These are phyloP conservation scores for Myotis planiceps DNA, from an alignment of 2,797 vertebrate species.

Conservation along the genomic window DNA sequence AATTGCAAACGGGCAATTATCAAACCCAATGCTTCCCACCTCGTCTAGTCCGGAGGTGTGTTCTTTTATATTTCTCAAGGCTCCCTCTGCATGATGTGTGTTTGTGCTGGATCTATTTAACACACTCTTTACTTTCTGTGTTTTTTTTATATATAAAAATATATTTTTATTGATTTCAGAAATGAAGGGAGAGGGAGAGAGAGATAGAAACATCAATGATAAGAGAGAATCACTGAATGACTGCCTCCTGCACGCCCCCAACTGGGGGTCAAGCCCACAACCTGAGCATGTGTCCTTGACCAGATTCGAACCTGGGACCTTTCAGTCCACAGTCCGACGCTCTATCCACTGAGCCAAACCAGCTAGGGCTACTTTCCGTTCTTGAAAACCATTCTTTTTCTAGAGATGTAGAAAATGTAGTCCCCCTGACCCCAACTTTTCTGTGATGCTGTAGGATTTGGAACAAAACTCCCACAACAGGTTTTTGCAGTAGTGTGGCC, in stretches of 20 bases:
- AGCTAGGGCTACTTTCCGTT: no score
- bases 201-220: no score
- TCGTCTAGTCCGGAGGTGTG: background rate
- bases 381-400: background rate
- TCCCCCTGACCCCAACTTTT: background rate
- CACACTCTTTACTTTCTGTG: background rate
- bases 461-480: rapidly evolving
- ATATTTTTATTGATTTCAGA: no score
- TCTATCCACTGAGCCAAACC: no score
- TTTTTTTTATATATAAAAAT: background rate
- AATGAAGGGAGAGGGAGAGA: no score
- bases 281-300: no score
- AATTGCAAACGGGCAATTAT: background rate
- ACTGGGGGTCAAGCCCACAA: no score
- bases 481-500: background rate
- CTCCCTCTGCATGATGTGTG: background rate
- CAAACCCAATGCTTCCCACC: background rate
- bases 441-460: rapidly evolving
- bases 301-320: no score
- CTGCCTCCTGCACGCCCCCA: no score
- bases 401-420: background rate
- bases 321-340: no score
- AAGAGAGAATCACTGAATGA: no score
- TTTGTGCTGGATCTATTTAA: background rate
- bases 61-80: background rate